Base-by-base conservation (phyloP, 2,113 vertebrate species). In the Platichthys stellatus region DNA sequence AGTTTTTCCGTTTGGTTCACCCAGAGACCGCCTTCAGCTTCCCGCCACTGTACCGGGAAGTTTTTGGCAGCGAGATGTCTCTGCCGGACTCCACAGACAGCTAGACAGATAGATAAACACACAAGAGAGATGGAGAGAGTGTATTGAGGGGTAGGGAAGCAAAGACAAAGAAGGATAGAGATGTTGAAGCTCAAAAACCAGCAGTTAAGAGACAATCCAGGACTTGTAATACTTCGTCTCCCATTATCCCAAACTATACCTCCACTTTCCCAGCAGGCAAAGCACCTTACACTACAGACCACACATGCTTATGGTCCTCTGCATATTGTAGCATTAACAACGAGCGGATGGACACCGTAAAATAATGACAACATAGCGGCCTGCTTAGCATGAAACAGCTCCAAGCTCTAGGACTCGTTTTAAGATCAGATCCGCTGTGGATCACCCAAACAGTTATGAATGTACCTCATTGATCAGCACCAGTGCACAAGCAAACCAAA, bases 1-100 rank as follows among this genome's bases (percentile, higher is more conserved):
- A 96, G 85, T 97, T 97, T 90, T 97, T 97, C 93, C 96, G 94
- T 17, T 90, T 97, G 80, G 88, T 97, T 74, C 96, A 97, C 83
- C 96, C 97, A 0, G 96, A 97, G 83, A 97, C 95, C 0, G 96
- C 95, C 72, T 94, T 94, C 93, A 95, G 90, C 90, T 97, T 97
- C 74, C 97, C 97, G 0, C 96, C 97, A 0, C 95, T 97, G 67
- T 97, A 97, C 62, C 95, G 96, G 70, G 97, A 97, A 83, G 96
- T 97, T 31, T 97, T 97, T 87, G 96, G 94, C 90, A 95, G 94
- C 0, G 95, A 96, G 77, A 91, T 95, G 20, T 93, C 96, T 86
- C 94, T 95, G 92, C 93, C 94, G 0, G 90, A 95, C 85, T 93
- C 94, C 21, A 89, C 92, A 21, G 64, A 94, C 88, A 94, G 93